Percentiles rank a stretch among this genome's conserved stretches.
These are phyloP conservation scores for Drosophila guanche DNA, from an alignment of 1,140 invertebrate species.

Conservation along the genomic window DNA sequence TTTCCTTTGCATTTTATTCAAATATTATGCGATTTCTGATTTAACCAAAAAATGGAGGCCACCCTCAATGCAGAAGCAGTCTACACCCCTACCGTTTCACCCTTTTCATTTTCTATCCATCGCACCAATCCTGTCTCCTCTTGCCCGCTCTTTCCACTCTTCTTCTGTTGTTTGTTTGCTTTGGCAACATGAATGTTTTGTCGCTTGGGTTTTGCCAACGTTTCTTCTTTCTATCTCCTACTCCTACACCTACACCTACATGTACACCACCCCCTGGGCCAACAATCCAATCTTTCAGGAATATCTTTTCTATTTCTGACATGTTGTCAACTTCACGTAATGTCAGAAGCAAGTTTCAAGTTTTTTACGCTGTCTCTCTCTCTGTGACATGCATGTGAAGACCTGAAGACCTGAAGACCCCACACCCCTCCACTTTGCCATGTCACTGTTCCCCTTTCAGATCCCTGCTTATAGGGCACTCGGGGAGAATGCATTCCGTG, in stretches of 20 bases:
- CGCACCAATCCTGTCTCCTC: conserved; percentile 1
- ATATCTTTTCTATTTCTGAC: conserved; percentile 79
- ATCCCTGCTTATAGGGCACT: too few species aligned
- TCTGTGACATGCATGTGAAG: conserved; percentile 64
- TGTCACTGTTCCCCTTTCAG: too few species aligned
- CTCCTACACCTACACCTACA: neutral
- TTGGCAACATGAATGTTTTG: conserved; percentile 75
- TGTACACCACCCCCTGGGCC: conserved; percentile 3
- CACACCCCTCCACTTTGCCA: neutral
- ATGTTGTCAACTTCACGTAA: conserved; percentile 80
- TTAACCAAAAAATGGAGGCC: conserved; percentile 38
- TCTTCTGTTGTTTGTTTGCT: conserved; percentile 65
- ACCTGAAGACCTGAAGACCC: conserved; percentile 1
- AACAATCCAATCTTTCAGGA: conserved; percentile 41
- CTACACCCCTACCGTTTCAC: neutral
- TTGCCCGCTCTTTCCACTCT: conserved; percentile 1
- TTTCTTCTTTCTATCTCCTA: conserved; percentile 44
- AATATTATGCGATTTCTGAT: conserved; percentile 71
- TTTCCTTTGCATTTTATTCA: conserved; percentile 54
- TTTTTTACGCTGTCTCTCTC: conserved; percentile 46
- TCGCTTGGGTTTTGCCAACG: conserved; percentile 73
- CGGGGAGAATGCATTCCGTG: too few species aligned
- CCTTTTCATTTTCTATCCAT: neutral
- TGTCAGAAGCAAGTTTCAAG: conserved; percentile 73
- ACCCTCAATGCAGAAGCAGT: neutral